A percentile compares a stretch with the other conserved stretches of the same genome.
These are phyloP conservation scores for Oryzias curvinotus DNA, from an alignment of 2,113 vertebrate species.

Conservation along the genomic window DNA sequence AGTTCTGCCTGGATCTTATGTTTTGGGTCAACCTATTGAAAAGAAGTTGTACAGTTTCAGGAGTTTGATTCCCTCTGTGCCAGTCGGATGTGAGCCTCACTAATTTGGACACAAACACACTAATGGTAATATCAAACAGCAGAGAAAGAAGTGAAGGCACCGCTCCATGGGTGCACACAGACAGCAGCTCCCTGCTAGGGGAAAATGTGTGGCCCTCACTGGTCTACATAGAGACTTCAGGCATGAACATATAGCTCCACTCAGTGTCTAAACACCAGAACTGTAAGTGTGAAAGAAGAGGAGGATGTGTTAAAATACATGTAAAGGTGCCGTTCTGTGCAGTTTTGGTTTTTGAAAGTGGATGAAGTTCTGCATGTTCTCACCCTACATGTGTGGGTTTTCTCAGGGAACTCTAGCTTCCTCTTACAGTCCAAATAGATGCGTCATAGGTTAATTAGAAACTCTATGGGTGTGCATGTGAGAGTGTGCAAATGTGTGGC, in stretches of 20 bases:
- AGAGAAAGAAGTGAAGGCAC: not conserved
- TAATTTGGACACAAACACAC: slow-evolving; percentile 18
- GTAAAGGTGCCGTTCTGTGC: no score
- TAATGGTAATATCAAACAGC: slow-evolving; percentile 19
- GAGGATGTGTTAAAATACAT: no score
- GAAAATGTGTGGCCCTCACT: not conserved
- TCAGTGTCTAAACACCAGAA: slow-evolving; percentile 32
- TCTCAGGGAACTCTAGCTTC: no score
- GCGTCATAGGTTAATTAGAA: no score
- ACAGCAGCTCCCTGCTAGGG: not conserved
- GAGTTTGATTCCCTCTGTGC: not conserved
- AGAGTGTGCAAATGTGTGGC: no score
- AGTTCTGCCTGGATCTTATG: no score
- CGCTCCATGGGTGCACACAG: slow-evolving; percentile 11
- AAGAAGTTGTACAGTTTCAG: not conserved
- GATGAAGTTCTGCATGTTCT: no score
- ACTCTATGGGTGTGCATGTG: no score
- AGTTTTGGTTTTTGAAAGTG: no score
- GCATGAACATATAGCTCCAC: slow-evolving; percentile 50
- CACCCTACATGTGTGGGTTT: no score
- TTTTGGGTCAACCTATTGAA: no score
- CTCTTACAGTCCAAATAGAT: no score
- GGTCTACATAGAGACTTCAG: not conserved
- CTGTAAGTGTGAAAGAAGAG: slow-evolving; percentile 5
- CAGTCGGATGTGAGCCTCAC: not conserved